Base-by-base conservation (phyloP, 2,113 vertebrate genomes). In the Reinhardtius hippoglossoides region DNA sequence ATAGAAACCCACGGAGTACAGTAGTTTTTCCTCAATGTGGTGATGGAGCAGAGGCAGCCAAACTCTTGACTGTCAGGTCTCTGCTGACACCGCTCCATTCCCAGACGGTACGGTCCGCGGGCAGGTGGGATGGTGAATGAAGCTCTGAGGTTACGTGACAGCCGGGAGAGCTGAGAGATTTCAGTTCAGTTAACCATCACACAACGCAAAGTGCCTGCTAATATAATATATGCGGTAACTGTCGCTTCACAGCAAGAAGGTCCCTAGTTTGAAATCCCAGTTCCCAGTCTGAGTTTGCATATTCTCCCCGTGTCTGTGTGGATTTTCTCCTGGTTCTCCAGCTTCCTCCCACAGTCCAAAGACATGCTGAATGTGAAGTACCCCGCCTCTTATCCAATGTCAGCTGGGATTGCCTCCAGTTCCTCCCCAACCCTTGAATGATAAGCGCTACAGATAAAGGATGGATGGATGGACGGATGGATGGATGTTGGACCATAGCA, bases 1-100 rank as follows among this genome's bases (percentile, higher is more conserved):
- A 92, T 93, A 92, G 91, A 88, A 92, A 93, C 92, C 79, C 86
- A 79, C 76, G 82, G 64, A 89, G 71, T 86, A 90, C 88, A 88
- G 81, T 85, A 81, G 64, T 90, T 91, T 56, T 88, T 74, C 72
- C 46, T 85, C 71, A 88, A 84, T 84, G 81, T 71, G 76, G 63
- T 76, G 82, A 85, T 85, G 24, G 54, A 80, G 84, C 76, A 84
- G 67, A 86, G 44, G 72, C 80, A 87, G 81, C 76, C 74, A 76
- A 31, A 88, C 89, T 76, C 80, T 82, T 67, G 73, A 88, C 78
- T 82, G 73, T 75, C 72, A 75, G 72, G 68, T 80, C 74, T 86
- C 70, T 55, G 18, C 26, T 62, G 85, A 90, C 62, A 75, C 40
- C 10, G 31, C 57, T 79, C 10, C 13, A 76, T 62, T 74, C 70